phyloP scores from a whole-genome alignment of 2,113 vertebrate genomes.

The Pangasianodon gigas region DNA sequence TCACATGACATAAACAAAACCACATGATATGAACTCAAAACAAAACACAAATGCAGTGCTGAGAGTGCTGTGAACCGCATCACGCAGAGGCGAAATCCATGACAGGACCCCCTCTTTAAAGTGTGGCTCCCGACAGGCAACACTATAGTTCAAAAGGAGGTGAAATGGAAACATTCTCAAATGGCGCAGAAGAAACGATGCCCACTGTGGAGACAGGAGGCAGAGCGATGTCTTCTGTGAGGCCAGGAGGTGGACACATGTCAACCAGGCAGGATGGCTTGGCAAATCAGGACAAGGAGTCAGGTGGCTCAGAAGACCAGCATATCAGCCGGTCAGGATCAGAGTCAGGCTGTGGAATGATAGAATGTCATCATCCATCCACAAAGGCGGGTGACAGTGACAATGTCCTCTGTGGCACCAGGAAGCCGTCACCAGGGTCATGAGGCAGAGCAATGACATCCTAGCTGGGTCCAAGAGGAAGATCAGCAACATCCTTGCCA shows the following conservation, averaged over 20 bases:
- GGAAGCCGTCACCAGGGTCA: background rate
- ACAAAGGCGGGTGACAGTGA: background rate
- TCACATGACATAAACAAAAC: background rate
- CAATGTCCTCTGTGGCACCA: background rate
- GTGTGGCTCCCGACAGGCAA: background rate
- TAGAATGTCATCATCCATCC: background rate
- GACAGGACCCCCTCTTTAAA: background rate
- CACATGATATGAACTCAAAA: background rate
- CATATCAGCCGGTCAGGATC: background rate
- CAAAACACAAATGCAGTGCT: background rate
- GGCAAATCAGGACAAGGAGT: background rate
- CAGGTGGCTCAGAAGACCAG: background rate
- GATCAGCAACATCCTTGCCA: background rate
- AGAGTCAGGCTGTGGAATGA: background rate
- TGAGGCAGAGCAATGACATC: too few relatives aligned
- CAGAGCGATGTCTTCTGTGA: background rate
- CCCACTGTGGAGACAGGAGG: background rate
- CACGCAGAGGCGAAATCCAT: background rate
- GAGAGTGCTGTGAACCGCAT: background rate
- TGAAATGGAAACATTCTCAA: background rate
- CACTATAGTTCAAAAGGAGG: background rate
- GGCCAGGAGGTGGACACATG: background rate
- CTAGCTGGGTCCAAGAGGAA: too few relatives aligned
- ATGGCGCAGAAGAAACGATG: background rate
- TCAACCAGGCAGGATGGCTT: background rate